Base-by-base conservation (phyloP, 2,888 invertebrate species). In the Hedya salicella region DNA sequence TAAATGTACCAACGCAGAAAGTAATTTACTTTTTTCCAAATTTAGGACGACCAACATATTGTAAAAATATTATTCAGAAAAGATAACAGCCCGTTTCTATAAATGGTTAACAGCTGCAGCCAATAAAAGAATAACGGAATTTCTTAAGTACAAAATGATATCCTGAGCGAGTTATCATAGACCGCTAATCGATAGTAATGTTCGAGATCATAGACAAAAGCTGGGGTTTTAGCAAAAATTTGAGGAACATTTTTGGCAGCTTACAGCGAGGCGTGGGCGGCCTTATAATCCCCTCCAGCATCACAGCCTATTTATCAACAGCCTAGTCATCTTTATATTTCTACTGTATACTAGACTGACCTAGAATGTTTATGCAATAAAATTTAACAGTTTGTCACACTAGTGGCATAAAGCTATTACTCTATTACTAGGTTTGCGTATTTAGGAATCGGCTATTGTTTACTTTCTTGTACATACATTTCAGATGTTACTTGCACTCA, bases 211-310 rank as follows among this genome's bases (percentile, higher is more conserved):
- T 25, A 42, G 40, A 50, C 48, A 30, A 60, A 50, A 6, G 17
- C 40, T 16, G 16, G 21, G 39, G 8, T 50, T 30, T 17, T n/a
- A 17, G 25, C 6, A 42, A 42, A 17, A 61, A 61, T 30, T 61
- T 42, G 17, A n/a, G 40, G 16, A 54, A 54, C 14, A 54, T 50
- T 61, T 61, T 42, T 8, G 16, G 25, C 11, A 42, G 39, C 40
- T 50, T 16, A 60, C 42, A 42, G 17, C 40, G 42, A 42, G n/a
- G 3, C 42, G 21, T 21, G 54, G 40, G 21, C 40, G 40, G 40
- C 17, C 32, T 52, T 36, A 54, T 54, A 54, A 54, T 53, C 39
- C 6, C 19, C 19, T 53, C 39, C 16, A 39, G 4, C 36, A 19
- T 11, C 40, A 21, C 21, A 54, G 14, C 54, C 19, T 40, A 32